Base-by-base conservation (phyloP, 2,113 vertebrate genomes). In the Zosterops japonicus region DNA sequence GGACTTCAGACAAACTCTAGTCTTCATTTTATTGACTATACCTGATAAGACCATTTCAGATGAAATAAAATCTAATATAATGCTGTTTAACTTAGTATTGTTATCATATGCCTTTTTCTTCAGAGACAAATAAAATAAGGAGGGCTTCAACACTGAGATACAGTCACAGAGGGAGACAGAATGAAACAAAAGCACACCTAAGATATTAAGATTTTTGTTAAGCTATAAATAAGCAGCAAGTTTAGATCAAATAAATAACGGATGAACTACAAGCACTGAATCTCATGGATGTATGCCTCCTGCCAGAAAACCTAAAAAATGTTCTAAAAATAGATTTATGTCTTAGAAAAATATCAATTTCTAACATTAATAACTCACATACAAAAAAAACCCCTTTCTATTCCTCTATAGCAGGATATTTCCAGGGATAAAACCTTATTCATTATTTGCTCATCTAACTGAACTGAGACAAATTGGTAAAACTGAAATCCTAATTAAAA, bases 401-500 rank as follows among this genome's bases (percentile, higher is more conserved):
- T 27, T 57, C 29, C 29, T 86, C 42, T 57, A 36, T 11, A 79
- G 67, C 8, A 61, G 12, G 36, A 76, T 28, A 27, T 76, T 46
- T 29, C 24, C 23, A 75, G 22, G 11, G 90, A 53, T 69, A 77
- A 85, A 72, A 49, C 9, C 53, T 65, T 76, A 33, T 52, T 65
- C n/a, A 65, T 59, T 70, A 72, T 70, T 83, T 83, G 36, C 72
- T 83, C 6, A 1, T 36, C 56, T 44, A 83, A 2, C 5, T 71
- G 49, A 72, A 83, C 39, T 65, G 42, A 80, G 27, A 68, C 22
- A 28, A 84, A 89, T 61, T n/a, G 83, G 27, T 39, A 60, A 87
- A 88, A 56, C 11, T 61, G 25, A 93, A 94, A 80, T 72, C 14
- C 28, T 90, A 74, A 84, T 64, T 36, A 87, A 61, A 91, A 84